Conservation (phyloP, 2,888 invertebrate genomes). For the Dimorphilus gyrociliatus region DNA sequence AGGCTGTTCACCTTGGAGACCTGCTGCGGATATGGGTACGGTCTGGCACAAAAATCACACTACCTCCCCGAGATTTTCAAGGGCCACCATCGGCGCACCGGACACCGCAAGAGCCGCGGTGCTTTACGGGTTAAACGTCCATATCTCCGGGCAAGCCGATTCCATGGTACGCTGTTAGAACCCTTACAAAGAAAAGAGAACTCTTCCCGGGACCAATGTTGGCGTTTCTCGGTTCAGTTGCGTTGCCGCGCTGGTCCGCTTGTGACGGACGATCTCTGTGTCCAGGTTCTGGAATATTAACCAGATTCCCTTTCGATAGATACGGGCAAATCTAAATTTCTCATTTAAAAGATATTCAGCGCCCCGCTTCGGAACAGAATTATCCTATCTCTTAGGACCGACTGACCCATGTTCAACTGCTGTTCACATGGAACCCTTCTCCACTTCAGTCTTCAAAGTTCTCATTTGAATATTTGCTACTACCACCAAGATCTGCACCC, state of each 20-base stretch:
- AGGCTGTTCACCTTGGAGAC: conserved; percentile 56
- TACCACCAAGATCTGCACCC: conserved; percentile 23
- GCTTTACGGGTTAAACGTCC: conserved; percentile 37
- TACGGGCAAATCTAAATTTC: conserved; percentile 5
- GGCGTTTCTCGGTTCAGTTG: conserved; percentile 8
- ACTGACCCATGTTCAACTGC: conserved; percentile 22
- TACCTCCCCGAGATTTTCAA: conserved; percentile 13
- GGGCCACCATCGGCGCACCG: conserved; percentile 32
- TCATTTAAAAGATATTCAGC: conserved; percentile 5
- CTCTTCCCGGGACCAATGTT: conserved; percentile 7
- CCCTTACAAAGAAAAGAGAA: conserved; percentile 8
- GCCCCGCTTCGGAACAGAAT: conserved; percentile 16
- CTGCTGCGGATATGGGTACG: conserved; percentile 59
- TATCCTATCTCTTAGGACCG: conserved; percentile 21
- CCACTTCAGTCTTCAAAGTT: conserved; percentile 36
- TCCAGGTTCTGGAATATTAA: conserved; percentile 43
- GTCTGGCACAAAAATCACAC: conserved; percentile 37
- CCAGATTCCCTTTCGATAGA: conserved; percentile 31
- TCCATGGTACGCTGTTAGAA: conserved; percentile 34
- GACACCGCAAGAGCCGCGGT: conserved; percentile 34
- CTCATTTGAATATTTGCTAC: conserved; percentile 9
- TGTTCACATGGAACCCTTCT: too few relatives aligned
- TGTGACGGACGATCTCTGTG: conserved; percentile 38
- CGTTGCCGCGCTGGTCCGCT: conserved; percentile 7
- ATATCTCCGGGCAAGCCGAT: conserved; percentile 37